phyloP scores from a whole-genome alignment of 2,888 invertebrate species.

The Mesoligia furuncula region DNA sequence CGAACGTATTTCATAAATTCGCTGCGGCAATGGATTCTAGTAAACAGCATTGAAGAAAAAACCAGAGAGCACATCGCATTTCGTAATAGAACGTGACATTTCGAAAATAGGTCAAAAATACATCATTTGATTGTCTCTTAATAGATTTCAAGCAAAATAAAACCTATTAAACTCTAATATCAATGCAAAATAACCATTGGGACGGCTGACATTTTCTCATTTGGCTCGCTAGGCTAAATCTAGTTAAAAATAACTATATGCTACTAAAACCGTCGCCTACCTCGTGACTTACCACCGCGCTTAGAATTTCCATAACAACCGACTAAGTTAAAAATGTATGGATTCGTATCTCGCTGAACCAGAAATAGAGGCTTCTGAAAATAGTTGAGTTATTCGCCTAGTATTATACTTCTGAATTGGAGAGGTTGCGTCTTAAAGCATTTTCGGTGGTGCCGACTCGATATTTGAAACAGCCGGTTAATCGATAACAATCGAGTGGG shows the following conservation, averaged over 20 bases:
- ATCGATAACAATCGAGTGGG: constrained; percentile 69
- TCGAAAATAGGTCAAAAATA: constrained; percentile 56
- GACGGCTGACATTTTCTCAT: constrained; percentile 68
- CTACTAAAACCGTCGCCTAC: constrained; percentile 56
- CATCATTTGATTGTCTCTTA: constrained; percentile 45
- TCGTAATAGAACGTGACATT: constrained; percentile 48
- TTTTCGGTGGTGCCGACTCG: constrained; percentile 28
- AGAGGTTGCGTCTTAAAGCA: constrained; percentile 13
- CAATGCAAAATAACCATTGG: constrained; percentile 65
- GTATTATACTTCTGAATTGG: constrained; percentile 45
- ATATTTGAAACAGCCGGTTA: constrained; percentile 73
- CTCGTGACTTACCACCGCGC: constrained; percentile 67
- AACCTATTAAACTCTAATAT: constrained; percentile 57
- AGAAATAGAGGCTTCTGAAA: constrained; percentile 31
- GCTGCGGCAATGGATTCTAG: constrained; percentile 8
- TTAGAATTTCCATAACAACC: constrained; percentile 66
- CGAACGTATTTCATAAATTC: constrained; percentile 23
- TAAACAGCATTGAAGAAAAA: constrained; percentile 30
- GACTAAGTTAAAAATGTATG: constrained; percentile 47
- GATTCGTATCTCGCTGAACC: neutral
- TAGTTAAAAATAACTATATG: constrained; percentile 69
- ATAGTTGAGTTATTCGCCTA: constrained; percentile 31
- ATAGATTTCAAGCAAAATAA: constrained; percentile 56
- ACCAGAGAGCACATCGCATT: constrained; percentile 5
- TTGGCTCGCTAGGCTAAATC: constrained; percentile 67